These are phyloP conservation scores for Poeciliopsis presidionis DNA, from an alignment of 2,797 vertebrate species.

Conservation along the genomic window DNA sequence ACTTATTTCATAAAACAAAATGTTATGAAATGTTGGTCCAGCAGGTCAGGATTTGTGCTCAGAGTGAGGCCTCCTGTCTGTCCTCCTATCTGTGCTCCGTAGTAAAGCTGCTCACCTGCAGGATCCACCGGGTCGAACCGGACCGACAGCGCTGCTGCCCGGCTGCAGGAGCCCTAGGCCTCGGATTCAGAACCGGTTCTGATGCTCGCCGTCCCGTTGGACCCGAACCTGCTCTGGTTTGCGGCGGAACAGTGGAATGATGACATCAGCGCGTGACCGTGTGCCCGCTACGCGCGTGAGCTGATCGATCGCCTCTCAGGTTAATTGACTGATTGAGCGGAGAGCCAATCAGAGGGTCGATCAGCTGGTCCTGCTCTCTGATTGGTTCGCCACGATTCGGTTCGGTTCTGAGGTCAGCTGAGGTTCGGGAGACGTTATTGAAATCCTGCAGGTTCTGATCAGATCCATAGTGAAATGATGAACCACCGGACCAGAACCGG, in stretches of 20 bases:
- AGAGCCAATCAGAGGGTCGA: background rate
- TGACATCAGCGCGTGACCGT: constrained; percentile 66
- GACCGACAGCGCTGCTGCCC: background rate
- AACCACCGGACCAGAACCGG: background rate
- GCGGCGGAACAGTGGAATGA: constrained; percentile 43
- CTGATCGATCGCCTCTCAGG: constrained; percentile 64
- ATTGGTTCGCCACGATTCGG: background rate
- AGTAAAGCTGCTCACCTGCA: constrained; percentile 71
- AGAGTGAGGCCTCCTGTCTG: constrained; percentile 34
- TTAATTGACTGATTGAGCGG: constrained; percentile 12
- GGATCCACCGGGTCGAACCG: constrained; percentile 53
- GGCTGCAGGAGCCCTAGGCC: background rate
- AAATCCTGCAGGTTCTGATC: background rate
- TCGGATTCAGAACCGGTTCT: constrained; percentile 17
- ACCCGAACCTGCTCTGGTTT: constrained; percentile 52
- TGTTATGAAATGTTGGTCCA: background rate
- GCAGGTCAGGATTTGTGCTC: background rate
- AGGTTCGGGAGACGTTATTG: background rate
- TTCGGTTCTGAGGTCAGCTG: background rate
- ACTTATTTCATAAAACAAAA: background rate
- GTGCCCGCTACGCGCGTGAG: constrained; percentile 34
- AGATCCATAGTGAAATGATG: background rate
- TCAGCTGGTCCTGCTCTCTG: background rate
- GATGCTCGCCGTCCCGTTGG: constrained; percentile 13
- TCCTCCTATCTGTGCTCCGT: constrained; percentile 39